Base-by-base conservation (phyloP, 2,113 vertebrate genomes). In the Entomyzon cyanotis region DNA sequence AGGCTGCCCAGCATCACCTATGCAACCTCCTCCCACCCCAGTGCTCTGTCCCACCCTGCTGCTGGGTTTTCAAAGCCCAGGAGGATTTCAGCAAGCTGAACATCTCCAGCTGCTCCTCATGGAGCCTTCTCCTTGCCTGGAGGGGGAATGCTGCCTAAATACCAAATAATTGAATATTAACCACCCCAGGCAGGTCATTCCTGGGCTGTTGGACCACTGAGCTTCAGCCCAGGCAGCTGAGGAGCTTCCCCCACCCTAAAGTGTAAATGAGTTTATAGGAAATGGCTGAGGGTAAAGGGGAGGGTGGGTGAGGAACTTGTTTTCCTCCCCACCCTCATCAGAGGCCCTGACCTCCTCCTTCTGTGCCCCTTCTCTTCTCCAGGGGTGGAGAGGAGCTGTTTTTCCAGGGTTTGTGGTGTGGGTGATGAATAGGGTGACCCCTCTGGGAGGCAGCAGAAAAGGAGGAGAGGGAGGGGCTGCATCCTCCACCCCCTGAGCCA, bases 261-360 rank as follows among this genome's bases (percentile, higher is more conserved):
- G 56, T 52, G 73, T 52, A 41, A 92, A 94, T 46, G 49, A 93
- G n/a, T n/a, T 90, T 37, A 87, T 86, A 88, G 90, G 93, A 92
- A 96, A 91, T 11, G 90, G 73, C 93, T 93, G 93, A 86, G 90
- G 44, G 53, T 47, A 80, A 85, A 87, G 89, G 69, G 47, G 55
- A n/a, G 84, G 50, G 75, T 41, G 91, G 92, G 93, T 3, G 85
- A 79, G 47, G 67, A 87, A 7, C 11, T 21, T 4, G 31, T 39
- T 31, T 87, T 91, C 84, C 42, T 93, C 42, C 37, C 52, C 79
- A 90, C 41, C 80, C 71, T 93, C 6, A 17, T 56, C 35, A 84
- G 16, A 60, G 41, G 76, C 50, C 41, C 18, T 75, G 64, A 58
- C 9, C n/a, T 53, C 3, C 13, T 39, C 14, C 0, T 1, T 6